A percentile compares a stretch with the other conserved stretches of the same genome.
These are phyloP conservation scores for Bombycilla garrulus DNA, from an alignment of 2,113 vertebrate genomes.

Conservation along the genomic window DNA sequence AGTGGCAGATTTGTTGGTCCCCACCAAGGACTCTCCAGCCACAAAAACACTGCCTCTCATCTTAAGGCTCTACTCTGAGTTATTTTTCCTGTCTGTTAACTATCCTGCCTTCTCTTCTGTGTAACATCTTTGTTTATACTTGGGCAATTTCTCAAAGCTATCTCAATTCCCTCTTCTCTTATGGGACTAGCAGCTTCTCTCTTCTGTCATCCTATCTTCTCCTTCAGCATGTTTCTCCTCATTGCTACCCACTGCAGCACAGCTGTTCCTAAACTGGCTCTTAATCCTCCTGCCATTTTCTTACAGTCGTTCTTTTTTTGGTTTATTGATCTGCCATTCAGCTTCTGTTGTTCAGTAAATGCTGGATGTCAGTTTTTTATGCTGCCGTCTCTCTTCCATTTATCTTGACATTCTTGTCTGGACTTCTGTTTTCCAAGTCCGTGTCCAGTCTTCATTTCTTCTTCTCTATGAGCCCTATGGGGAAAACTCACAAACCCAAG, in stretches of 20 bases:
- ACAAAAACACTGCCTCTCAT: background rate
- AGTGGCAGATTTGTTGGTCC: background rate
- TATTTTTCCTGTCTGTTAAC: background rate
- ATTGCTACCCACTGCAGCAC: background rate
- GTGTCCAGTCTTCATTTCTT: background rate
- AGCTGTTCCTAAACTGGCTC: background rate
- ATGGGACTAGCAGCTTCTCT: background rate
- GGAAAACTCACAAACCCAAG: background rate
- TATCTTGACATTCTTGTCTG: background rate
- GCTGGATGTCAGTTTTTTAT: background rate
- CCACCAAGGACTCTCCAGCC: background rate
- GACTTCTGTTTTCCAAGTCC: background rate
- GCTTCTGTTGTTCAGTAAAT: background rate
- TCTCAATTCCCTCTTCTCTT: background rate
- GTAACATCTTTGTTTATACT: constrained; percentile 13
- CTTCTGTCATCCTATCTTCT: background rate
- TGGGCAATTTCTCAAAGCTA: background rate
- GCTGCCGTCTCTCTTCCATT: background rate
- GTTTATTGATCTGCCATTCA: constrained; percentile 27
- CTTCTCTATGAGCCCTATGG: background rate
- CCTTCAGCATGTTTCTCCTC: background rate
- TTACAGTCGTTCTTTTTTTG: background rate
- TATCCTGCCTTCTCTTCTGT: background rate
- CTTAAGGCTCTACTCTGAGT: background rate
- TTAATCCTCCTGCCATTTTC: constrained; percentile 39